Base-by-base conservation (phyloP, 2,113 vertebrate species). In the Sitta europaea region DNA sequence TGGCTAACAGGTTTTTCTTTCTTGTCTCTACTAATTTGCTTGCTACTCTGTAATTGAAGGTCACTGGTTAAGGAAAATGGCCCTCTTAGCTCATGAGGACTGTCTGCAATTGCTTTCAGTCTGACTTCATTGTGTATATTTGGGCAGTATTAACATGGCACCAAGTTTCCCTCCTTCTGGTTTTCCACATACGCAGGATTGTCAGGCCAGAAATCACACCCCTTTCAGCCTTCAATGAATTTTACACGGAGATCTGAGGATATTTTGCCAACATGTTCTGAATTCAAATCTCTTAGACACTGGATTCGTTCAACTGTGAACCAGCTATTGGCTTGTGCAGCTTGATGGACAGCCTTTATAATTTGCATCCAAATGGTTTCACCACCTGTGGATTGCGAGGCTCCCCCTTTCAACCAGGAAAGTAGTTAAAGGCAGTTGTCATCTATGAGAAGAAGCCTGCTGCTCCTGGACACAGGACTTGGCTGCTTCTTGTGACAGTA, bases 41-140 rank as follows among this genome's bases (percentile, higher is more conserved):
- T 86, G 47, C 89, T 95, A 79, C 82, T 92, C 90, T 96, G n/a
- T 95, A 84, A 95, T 96, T 97, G 94, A 93, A 94, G 96, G 94
- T 95, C 93, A 90, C 93, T 65, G 91, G 82, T 94, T 91, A 96
- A 93, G 94, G 85, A 93, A 96, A 96, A 93, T 42, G 90, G 91
- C 91, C 70, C 77, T 25, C 50, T 96, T 96, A 92, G 79, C 90
- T 96, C 94, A 93, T 76, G 92, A 96, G 82, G 63, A 94, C 66
- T 20, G 5, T 67, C 91, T 82, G 87, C 94, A 94, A 96, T 5
- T 86, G 87, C 71, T 92, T 90, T 95, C 70, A 55, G 90, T 90
- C 92, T 95, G 95, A 95, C 83, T 95, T 95, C 82, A 93, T 38
- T 84, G 90, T 95, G 93, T 95, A 86, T 91, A 95, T 89, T 96